These are phyloP conservation scores for Trichonephila inaurata DNA, from an alignment of 1,140 invertebrate species.

Conservation along the genomic window DNA sequence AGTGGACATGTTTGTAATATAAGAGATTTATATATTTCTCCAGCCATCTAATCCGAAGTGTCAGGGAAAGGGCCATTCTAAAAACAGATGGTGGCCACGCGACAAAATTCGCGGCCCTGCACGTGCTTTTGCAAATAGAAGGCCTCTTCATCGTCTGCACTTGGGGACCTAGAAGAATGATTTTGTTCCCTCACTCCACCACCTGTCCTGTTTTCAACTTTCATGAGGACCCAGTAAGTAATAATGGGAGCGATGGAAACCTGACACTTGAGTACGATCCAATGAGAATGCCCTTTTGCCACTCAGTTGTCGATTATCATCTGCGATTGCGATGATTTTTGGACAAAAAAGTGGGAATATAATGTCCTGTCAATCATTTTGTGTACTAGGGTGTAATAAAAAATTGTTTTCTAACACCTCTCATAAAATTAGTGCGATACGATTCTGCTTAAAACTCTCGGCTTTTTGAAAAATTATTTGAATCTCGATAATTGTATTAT, in stretches of 20 bases:
- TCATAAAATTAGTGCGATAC: too few relatives aligned
- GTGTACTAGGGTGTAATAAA: neutral
- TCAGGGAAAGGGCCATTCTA: neutral
- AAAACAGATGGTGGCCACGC: slow-evolving; percentile 64
- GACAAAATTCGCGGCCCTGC: slow-evolving; percentile 25
- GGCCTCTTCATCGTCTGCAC: neutral
- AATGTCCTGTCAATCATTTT: neutral
- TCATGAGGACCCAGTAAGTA: neutral
- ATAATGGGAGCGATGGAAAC: neutral
- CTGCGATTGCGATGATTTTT: neutral
- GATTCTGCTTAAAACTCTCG: too few relatives aligned
- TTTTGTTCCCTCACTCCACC: neutral
- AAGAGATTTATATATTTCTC: slow-evolving; percentile 7
- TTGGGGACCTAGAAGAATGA: neutral
- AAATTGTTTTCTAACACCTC: too few relatives aligned
- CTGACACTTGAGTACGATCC: slow-evolving; percentile 8
- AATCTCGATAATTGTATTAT: too few relatives aligned
- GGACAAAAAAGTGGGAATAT: neutral
- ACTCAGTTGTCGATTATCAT: neutral
- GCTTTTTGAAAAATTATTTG: too few relatives aligned
- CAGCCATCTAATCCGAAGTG: neutral
- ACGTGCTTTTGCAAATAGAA: slow-evolving; percentile 45
- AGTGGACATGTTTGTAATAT: slow-evolving; percentile 5
- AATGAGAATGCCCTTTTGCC: slow-evolving; percentile 1
- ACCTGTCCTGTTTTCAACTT: slow-evolving; percentile 31